Percentiles rank a stretch among this genome's conserved stretches.
Evolutionary conservation across 37 sponge, comb jelly and placozoan genomes (phyloP).

Genomic region (Beroe ovata): DNA sequence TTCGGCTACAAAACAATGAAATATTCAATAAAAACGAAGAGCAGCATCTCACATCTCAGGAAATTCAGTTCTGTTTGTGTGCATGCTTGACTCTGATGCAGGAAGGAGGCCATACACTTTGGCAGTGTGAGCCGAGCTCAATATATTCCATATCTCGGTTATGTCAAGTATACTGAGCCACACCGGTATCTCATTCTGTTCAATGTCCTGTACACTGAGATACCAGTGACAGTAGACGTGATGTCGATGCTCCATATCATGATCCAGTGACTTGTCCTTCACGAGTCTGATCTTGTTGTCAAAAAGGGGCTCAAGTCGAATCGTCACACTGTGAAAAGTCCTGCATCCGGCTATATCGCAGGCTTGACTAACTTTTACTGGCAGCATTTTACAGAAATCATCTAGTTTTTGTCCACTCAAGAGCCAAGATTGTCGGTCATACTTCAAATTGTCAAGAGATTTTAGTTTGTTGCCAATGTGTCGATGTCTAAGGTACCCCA

Average conservation of each 20-base stretch:
- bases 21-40: no score
- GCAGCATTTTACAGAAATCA: background rate
- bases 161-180: background rate
- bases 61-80: no score
- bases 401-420: background rate
- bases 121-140: background rate
- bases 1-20: no score
- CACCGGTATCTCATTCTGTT: background rate
- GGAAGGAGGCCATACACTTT: background rate
- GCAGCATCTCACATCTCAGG: no score
- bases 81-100: no score
- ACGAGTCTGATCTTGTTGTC: conserved; percentile 48
- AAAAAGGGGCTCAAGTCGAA: background rate
- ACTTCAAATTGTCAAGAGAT: background rate
- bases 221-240: conserved; percentile 15
- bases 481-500: conserved; percentile 29
- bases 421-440: background rate
- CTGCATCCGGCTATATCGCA: background rate
- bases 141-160: background rate
- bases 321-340: conserved; percentile 5
- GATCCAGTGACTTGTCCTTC: background rate
- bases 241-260: conserved; percentile 19
- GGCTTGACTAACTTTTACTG: background rate
- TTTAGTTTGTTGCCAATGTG: conserved; percentile 11
- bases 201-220: background rate